A percentile compares a stretch with the other conserved stretches of the same genome.
These are phyloP conservation scores for Heteromurus nitidus DNA, from an alignment of 2,888 invertebrate genomes.

Conservation along the genomic window DNA sequence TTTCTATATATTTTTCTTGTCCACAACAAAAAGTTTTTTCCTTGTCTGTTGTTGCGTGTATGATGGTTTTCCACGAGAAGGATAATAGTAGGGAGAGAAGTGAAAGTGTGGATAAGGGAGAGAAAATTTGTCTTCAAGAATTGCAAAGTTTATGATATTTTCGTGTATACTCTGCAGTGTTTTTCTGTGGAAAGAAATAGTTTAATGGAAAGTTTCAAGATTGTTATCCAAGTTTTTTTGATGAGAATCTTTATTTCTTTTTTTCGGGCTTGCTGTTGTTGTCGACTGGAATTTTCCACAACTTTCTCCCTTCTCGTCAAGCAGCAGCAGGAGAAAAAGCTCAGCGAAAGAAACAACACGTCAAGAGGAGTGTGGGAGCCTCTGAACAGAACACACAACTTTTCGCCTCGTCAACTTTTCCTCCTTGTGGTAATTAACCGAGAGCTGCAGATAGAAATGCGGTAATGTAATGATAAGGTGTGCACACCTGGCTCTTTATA, in stretches of 20 bases:
- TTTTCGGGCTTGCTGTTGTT: conserved; percentile 21
- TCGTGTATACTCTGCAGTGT: conserved; percentile 1
- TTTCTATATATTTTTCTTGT: neutral
- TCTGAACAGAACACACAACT: too few relatives aligned
- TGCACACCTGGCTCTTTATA: conserved; percentile 9
- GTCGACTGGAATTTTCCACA: conserved; percentile 9
- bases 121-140: conserved; percentile 5
- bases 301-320: neutral
- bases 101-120: conserved; percentile 21
- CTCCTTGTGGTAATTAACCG: conserved; percentile 24
- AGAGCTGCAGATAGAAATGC: conserved; percentile 1
- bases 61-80: conserved; percentile 1
- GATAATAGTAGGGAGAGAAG: conserved; percentile 1
- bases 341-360: too few relatives aligned
- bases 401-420: conserved; percentile 17
- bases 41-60: conserved; percentile 28
- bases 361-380: too few relatives aligned
- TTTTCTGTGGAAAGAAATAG: conserved; percentile 24
- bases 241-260: conserved; percentile 17
- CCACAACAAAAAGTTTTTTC: conserved; percentile 8
- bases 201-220: conserved; percentile 33
- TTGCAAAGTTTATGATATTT: neutral
- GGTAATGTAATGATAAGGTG: conserved; percentile 4
- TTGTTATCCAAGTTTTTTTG: conserved; percentile 26
- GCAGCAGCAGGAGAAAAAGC: neutral